Conservation (phyloP, 1,140 invertebrate genomes). For the Drosophila ogumai region DNA sequence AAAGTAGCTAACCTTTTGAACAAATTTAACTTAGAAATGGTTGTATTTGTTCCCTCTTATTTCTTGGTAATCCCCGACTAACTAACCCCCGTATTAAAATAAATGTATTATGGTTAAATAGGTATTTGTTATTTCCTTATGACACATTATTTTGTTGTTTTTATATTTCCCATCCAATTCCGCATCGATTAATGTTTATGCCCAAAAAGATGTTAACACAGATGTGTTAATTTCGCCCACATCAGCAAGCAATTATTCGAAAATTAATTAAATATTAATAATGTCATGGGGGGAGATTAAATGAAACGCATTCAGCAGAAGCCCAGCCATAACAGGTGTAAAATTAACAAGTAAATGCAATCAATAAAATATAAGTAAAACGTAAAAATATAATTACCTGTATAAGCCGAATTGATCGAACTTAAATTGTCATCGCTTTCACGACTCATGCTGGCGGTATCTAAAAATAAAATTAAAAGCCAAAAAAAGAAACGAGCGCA, state of each 20-base stretch:
- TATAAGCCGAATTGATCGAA: conserved; percentile 83
- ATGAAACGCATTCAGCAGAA: conserved; percentile 53
- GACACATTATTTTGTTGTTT: not conserved
- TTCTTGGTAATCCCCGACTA: conserved; percentile 1
- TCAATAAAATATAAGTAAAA: conserved; percentile 40
- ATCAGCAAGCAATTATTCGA: conserved; percentile 38
- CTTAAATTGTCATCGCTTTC: conserved; percentile 85
- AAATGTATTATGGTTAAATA: not conserved
- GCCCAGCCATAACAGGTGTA: conserved; percentile 38
- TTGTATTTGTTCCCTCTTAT: too few relatives aligned
- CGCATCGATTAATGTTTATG: conserved; percentile 3
- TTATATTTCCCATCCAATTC: not conserved
- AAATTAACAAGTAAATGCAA: conserved; percentile 39
- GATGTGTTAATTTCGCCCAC: conserved; percentile 46
- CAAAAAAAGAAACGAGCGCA: conserved; percentile 45
- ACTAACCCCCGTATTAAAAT: not conserved
- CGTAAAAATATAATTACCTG: conserved; percentile 72
- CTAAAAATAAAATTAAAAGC: conserved; percentile 74
- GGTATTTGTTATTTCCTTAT: not conserved
- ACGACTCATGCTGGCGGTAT: conserved; percentile 84
- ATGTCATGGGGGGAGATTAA: conserved; percentile 48
- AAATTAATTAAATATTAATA: conserved; percentile 47
- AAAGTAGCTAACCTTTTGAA: not conserved
- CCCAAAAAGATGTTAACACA: conserved; percentile 26
- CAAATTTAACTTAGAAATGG: not conserved